These are phyloP conservation scores for Bemisia tabaci DNA, from an alignment of 1,140 invertebrate genomes.

Conservation along the genomic window DNA sequence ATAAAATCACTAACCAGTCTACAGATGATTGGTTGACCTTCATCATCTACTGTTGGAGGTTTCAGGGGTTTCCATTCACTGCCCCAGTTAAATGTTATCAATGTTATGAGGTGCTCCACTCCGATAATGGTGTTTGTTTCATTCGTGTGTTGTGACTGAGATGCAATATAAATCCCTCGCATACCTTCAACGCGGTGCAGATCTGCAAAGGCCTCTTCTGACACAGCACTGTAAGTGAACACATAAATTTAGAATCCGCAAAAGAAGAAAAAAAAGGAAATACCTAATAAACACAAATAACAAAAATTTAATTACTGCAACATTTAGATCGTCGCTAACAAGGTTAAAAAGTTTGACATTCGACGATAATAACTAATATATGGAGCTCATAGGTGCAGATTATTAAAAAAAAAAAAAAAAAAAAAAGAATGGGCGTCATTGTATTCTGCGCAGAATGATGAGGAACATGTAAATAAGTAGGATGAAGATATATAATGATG, in stretches of 20 bases:
- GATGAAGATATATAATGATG: too few species aligned
- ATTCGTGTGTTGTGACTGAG: conserved; percentile 34
- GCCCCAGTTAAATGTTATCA: conserved; percentile 83
- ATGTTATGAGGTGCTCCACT: conserved; percentile 55
- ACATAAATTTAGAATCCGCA: neutral
- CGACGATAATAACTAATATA: too few species aligned
- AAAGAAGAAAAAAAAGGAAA: neutral
- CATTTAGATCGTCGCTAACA: too few species aligned
- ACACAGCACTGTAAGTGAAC: conserved; percentile 45
- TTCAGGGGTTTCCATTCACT: conserved; percentile 60
- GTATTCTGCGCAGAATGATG: too few species aligned
- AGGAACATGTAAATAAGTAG: too few species aligned
- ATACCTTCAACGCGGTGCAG: conserved; percentile 76
- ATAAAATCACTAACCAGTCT: too few species aligned
- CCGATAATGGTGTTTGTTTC: conserved; percentile 34
- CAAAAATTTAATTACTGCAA: too few species aligned
- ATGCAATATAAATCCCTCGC: conserved; percentile 78
- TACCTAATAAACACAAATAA: neutral
- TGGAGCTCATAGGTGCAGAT: too few species aligned
- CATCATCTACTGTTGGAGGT: conserved; percentile 47
- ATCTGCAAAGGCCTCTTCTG: conserved; percentile 74
- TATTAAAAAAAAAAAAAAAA: too few species aligned
- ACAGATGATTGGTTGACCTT: conserved; percentile 49
- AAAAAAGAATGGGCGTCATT: too few species aligned
- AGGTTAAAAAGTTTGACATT: too few species aligned